Percentiles rank a stretch among this genome's conserved stretches.
These are phyloP conservation scores for Drosophila malerkotliana DNA, from an alignment of 1,140 invertebrate genomes.

Conservation along the genomic window DNA sequence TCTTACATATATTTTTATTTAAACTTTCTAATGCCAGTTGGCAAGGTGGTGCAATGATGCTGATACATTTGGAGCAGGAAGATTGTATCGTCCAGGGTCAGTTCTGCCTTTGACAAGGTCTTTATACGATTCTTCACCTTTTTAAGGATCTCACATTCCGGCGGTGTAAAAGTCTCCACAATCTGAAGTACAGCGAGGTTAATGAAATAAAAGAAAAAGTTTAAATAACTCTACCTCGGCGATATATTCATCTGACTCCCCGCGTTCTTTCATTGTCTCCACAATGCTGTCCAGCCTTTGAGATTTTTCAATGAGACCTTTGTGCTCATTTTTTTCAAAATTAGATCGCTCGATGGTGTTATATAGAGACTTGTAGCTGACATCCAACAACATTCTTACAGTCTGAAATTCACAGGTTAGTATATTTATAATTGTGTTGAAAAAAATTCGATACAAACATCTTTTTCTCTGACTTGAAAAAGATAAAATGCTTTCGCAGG, in stretches of 20 bases:
- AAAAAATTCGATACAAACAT: slow-evolving; percentile 39
- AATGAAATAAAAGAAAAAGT: not conserved
- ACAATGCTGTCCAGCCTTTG: slow-evolving; percentile 92
- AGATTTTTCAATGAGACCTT: slow-evolving; percentile 93
- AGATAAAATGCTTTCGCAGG: slow-evolving; percentile 89
- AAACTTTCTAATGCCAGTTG: slow-evolving; percentile 60
- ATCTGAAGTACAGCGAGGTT: slow-evolving; percentile 85
- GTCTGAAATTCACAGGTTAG: slow-evolving; percentile 84
- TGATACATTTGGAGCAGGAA: slow-evolving; percentile 88
- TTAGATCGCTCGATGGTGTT: slow-evolving; percentile 88
- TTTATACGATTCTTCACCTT: slow-evolving; percentile 88
- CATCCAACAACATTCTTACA: slow-evolving; percentile 89
- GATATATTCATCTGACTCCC: slow-evolving; percentile 90
- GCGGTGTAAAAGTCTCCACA: slow-evolving; percentile 91
- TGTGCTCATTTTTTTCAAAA: slow-evolving; percentile 87
- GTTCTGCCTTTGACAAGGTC: slow-evolving; percentile 88
- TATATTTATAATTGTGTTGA: not conserved
- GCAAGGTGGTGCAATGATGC: slow-evolving; percentile 69
- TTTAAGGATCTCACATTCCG: slow-evolving; percentile 88
- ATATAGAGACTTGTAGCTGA: slow-evolving; percentile 91
- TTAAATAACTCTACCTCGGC: slow-evolving; percentile 86
- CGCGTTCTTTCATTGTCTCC: slow-evolving; percentile 89
- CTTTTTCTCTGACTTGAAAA: slow-evolving; percentile 88
- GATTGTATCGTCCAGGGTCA: slow-evolving; percentile 90
- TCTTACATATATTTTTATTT: slow-evolving; percentile 58